Base-by-base conservation (phyloP, 2,888 invertebrate species). In the Heliothis peltigera region DNA sequence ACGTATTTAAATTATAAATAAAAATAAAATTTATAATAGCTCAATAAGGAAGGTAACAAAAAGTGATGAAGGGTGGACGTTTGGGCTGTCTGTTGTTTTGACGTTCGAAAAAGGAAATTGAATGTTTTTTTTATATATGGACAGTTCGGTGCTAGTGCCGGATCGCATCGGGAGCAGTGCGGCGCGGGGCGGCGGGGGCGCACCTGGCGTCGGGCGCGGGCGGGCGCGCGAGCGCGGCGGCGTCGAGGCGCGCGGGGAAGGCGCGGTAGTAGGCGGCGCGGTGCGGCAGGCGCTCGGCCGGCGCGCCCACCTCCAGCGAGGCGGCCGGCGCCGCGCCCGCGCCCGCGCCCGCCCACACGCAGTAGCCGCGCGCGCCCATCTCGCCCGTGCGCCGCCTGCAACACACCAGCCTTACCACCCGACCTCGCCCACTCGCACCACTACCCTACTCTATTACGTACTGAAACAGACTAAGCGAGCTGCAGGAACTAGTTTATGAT, bases 231-330 rank as follows among this genome's bases (percentile, higher is more conserved):
- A 95, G 90, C 55, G 94, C 94, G 73, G 82, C 83, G 63, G 91
- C 96, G 90, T 98, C 98, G 74, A 99, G 95, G 46, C 97, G 91
- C 48, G 99, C 99, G 54, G 99, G 99, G 95, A 99, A 98, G 86
- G 96, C 97, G 90, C 97, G 95, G 95, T 96, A 96, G 92, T 97
- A 97, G 25, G 97, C 96, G 71, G 97, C 96, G 84, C 96, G 96
- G 89, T 96, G 96, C 65, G 97, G 96, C 85, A 98, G 95, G 53
- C 98, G 96, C 91, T 98, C 97, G 76, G 96, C 96, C 10, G 99
- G 98, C 60, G 97, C 96, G 39, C 97, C 97, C 72, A 98, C 98
- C 88, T 98, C 97, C 80, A 98, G 97, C 91, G 98, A 78, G 87
- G 97, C 97, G 15, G 97, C 95, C 82, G 94, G 95, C 39, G 66